phyloP scores from a whole-genome alignment of 2,888 invertebrate genomes.

The Eutolmus rufibarbis region DNA sequence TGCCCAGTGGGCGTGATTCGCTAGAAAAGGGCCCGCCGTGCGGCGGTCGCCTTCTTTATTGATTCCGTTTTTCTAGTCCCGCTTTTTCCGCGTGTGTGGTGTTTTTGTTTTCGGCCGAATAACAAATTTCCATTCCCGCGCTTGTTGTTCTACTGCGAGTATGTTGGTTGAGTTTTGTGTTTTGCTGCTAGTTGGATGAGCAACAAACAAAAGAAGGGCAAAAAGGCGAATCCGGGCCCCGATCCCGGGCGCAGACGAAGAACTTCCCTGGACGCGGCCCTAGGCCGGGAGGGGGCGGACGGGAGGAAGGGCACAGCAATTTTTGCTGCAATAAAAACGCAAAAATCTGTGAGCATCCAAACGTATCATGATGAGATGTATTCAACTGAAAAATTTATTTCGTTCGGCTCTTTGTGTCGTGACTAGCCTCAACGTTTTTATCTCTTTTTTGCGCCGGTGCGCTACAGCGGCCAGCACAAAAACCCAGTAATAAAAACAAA shows the following conservation, averaged over 20 bases:
- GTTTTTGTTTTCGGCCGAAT: constrained; percentile 17
- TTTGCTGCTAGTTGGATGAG: constrained; percentile 12
- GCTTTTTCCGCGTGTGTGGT: not conserved
- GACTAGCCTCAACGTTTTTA: constrained; percentile 24
- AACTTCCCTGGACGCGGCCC: not conserved
- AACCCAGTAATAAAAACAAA: not conserved
- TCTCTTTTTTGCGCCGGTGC: not conserved
- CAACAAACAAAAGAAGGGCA: not conserved
- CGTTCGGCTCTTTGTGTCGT: constrained; percentile 32
- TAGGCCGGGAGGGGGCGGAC: not conserved
- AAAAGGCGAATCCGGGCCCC: not conserved
- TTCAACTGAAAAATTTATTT: constrained; percentile 40
- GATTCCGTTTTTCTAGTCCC: constrained; percentile 4
- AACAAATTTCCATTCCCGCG: constrained; percentile 36
- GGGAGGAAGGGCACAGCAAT: not conserved
- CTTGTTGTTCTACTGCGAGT: not conserved
- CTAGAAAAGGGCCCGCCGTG: not conserved
- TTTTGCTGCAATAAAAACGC: constrained; percentile 35
- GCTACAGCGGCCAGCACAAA: not conserved
- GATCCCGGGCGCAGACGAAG: not conserved
- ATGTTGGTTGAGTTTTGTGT: constrained; percentile 12
- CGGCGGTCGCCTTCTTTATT: not conserved
- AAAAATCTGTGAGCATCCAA: constrained; percentile 40
- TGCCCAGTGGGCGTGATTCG: not conserved
- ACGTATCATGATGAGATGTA: constrained; percentile 41